Base-by-base conservation (phyloP, 1,140 invertebrate species). In the Drosophila kurseongensis region DNA sequence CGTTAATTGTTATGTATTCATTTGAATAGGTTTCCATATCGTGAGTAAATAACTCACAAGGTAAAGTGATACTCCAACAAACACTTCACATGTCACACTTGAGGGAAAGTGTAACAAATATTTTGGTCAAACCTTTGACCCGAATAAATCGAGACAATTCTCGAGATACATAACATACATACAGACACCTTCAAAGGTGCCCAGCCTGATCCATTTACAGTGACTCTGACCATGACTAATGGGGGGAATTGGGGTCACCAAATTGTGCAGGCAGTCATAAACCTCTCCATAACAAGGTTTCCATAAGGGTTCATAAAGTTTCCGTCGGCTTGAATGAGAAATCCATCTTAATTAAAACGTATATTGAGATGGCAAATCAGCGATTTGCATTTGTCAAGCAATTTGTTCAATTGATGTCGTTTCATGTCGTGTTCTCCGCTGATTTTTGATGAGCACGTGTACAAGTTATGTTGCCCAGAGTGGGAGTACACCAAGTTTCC, bases 391-490 rank as follows among this genome's bases (percentile, higher is more conserved):
- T 72, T 72, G 68, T 72, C 65, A 50, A 50, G 44, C 68, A 73
- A 73, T 73, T 73, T 73, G 67, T 51, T 61, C 47, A 73, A 73
- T 73, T 73, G 69, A 73, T 73, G 69, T 73, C 69, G 72, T 61
- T 73, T 72, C 69, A 42, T 58, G 65, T 73, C 69, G 68, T 73
- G 51, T 75, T 51, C 51, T 47, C 29, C 48, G n/a, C 61, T 75
- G 60, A 65, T 54, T 68, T 72, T 36, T 41, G 68, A 72, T 72
- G 67, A 71, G 52, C 67, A 71, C 67, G 65, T 71, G 68, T 38
- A 71, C 66, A 23, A 23, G 44, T 18, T 13, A 35, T 32, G 35
- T 51, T 27, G 41, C 8, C 16, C 38, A 12, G n/a, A 41, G 27
- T 51, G 18, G n/a, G 35, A 45, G 48, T 50, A 36, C 41, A 45